A percentile compares a stretch with the other conserved stretches of the same genome.
These are phyloP conservation scores for Trypoxylus dichotomus DNA, from an alignment of 1,140 invertebrate species.

Conservation along the genomic window DNA sequence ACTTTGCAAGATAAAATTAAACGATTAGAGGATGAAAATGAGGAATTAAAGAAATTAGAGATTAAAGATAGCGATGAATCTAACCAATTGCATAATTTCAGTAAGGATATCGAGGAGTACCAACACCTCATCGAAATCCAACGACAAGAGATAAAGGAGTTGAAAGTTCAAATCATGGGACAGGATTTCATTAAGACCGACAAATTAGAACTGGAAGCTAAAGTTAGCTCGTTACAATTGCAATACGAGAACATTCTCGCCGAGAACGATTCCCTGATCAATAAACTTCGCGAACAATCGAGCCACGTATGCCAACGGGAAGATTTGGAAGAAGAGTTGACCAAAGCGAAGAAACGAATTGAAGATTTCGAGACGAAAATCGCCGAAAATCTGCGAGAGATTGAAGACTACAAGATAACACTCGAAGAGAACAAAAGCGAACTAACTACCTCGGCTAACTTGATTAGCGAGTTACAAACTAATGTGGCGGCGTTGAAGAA, in stretches of 20 bases:
- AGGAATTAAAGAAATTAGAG: conserved; percentile 53
- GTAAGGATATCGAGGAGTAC: conserved; percentile 56
- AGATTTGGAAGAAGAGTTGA: conserved; percentile 50
- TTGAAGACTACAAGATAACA: conserved; percentile 51
- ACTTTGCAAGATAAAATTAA: conserved; percentile 41
- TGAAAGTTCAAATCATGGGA: conserved; percentile 53
- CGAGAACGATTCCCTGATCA: conserved; percentile 49
- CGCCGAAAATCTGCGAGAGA: conserved; percentile 50
- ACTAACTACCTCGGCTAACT: conserved; percentile 40
- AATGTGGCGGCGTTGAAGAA: conserved; percentile 40
- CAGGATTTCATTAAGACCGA: conserved; percentile 44
- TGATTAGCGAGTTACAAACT: conserved; percentile 41
- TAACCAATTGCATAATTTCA: conserved; percentile 53
- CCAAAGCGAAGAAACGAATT: conserved; percentile 51
- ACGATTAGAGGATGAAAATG: conserved; percentile 42
- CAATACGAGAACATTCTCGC: conserved; percentile 40
- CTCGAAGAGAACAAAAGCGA: conserved; percentile 54
- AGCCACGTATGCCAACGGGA: conserved; percentile 58
- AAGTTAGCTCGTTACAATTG: conserved; percentile 26
- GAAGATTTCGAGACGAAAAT: conserved; percentile 53
- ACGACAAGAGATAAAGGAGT: conserved; percentile 52
- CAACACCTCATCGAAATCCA: conserved; percentile 56
- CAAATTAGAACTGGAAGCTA: conserved; percentile 23
- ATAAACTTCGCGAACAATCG: conserved; percentile 56
- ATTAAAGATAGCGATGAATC: conserved; percentile 44